A percentile compares a stretch with the other conserved stretches of the same genome.
These are phyloP conservation scores for Tillus elongatus DNA, from an alignment of 2,888 invertebrate species.

Conservation along the genomic window DNA sequence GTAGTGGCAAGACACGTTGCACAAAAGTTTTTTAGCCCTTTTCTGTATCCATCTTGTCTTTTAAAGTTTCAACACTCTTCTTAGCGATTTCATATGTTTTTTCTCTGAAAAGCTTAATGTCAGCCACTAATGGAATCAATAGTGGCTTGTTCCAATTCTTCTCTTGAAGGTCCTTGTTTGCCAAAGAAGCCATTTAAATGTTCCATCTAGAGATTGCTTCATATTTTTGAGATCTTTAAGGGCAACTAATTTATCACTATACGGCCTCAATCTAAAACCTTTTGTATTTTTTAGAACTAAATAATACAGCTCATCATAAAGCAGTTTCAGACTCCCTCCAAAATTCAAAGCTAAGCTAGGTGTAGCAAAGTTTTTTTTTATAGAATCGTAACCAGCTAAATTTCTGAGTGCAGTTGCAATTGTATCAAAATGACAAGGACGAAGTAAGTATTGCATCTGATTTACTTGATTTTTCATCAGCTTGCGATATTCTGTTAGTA, in stretches of 20 bases:
- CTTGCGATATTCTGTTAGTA: constrained; percentile 12
- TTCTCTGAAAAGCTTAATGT: neutral
- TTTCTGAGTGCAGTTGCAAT: constrained; percentile 17
- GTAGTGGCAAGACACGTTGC: neutral
- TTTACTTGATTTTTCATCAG: neutral
- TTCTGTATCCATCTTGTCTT: neutral
- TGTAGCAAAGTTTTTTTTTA: constrained; percentile 18
- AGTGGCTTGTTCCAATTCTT: neutral
- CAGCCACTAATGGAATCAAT: neutral
- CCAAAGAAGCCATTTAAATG: neutral
- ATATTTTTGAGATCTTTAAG: neutral
- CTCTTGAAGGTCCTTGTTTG: constrained; percentile 2
- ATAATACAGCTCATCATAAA: constrained; percentile 11
- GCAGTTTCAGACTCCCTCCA: constrained; percentile 16
- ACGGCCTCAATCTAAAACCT: neutral
- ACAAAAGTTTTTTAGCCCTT: neutral
- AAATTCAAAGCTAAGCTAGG: constrained; percentile 22
- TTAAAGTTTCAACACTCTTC: neutral
- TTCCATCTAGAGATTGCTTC: neutral
- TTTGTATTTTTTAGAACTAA: neutral
- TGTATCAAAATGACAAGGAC: constrained; percentile 15
- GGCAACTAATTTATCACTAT: neutral
- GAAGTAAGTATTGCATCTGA: neutral
- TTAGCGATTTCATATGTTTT: neutral
- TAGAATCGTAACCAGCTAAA: constrained; percentile 18